These are phyloP conservation scores for Sorex fumeus DNA, from an alignment of 2,113 vertebrate species.

Conservation along the genomic window DNA sequence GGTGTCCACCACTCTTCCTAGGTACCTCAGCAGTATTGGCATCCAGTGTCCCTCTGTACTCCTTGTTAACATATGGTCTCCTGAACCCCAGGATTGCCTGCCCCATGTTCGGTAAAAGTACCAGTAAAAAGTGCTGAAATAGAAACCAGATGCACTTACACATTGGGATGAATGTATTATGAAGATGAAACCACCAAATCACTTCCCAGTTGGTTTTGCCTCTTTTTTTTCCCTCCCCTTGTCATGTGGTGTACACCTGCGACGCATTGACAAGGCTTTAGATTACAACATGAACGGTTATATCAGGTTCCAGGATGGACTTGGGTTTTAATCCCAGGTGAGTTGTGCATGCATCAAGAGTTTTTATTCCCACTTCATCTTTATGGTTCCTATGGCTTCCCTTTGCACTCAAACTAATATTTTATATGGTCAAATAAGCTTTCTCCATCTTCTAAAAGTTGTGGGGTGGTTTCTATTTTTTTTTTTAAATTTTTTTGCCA, in stretches of 20 bases:
- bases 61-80: constrained; percentile 74
- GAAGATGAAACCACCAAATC: constrained; percentile 79
- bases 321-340: constrained; percentile 78
- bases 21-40: background rate
- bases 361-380: constrained; percentile 79
- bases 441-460: constrained; percentile 8
- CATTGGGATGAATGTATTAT: constrained; percentile 78
- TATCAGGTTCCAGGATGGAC: constrained; percentile 81
- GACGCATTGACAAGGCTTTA: constrained; percentile 74
- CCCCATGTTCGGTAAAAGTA: constrained; percentile 74
- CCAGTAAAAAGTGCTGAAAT: constrained; percentile 82
- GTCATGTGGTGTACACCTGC: constrained; percentile 89
- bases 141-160: constrained; percentile 80
- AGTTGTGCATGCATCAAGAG: constrained; percentile 76
- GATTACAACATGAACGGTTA: constrained; percentile 73
- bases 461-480: too few species aligned
- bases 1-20: background rate
- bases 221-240: constrained; percentile 82
- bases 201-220: constrained; percentile 82
- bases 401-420: constrained; percentile 72
- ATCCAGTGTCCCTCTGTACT: background rate
- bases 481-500: background rate
- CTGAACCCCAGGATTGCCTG: constrained; percentile 68
- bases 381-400: constrained; percentile 80
- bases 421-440: constrained; percentile 72